Evolutionary conservation across 2,113 vertebrate species (phyloP), one percentile per base, ranked within the genome.

Genomic region (Colinus virginianus): DNA sequence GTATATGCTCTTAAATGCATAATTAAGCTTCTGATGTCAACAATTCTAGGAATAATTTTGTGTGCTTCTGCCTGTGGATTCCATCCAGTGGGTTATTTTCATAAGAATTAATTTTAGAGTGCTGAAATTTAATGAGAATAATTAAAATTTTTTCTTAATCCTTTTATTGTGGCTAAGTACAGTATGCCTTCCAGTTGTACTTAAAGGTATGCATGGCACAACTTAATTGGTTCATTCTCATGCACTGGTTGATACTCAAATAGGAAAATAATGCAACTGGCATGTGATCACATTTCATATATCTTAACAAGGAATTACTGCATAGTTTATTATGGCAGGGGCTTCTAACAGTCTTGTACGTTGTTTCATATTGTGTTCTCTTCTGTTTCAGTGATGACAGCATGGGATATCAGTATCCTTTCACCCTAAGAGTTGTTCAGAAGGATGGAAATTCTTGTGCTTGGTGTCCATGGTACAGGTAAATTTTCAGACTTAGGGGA

Each of bases 391-490:
- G 99, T 97, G 99, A 99, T 78, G 99, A 99, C 97, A 99, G 99
- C 88, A 98, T 99, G 98, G 99, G 99, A 13, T 99, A 99, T 96
- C 99, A 99, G 59, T 99, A 99, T 95, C 99, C 99, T 15, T 99
- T 99, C 96, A 99, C 99, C 56, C 94, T 99, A 68, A 97, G 99
- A 87, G 99, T 99, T 28, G 99, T 99, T 69, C 98, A 98, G 58
- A 99, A 99, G 95, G 99, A 99, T 93, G 99, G 99, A 40, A 99
- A 98, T 97, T 99, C 98, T 16, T 99, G 99, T 96, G 99, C 99
- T 83, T 99, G 99, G 98, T 99, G 99, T 90, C 99, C 99, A 0
- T 99, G 99, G 99, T 99, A 99, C 97, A 99, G 99, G 99, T 99
- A 97, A 98, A 91, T 91, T 89, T 76, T 80, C 74, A 38, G 45